Evolutionary conservation across 2,113 vertebrate species (phyloP), one percentile per base, ranked within the genome.

Genomic region (Chaenocephalus aceratus): DNA sequence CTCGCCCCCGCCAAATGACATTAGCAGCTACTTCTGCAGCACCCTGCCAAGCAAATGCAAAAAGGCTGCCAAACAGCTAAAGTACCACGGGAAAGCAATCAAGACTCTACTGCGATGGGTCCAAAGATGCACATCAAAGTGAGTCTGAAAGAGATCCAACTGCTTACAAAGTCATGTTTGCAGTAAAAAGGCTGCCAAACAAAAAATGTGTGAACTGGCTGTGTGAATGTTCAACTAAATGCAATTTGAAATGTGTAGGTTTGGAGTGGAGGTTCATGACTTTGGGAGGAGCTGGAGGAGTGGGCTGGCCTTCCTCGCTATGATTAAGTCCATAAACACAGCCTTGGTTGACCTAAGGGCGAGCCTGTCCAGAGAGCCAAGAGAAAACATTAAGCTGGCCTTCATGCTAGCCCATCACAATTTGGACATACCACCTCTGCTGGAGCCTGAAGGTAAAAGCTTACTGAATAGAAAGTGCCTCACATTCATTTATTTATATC

Each of bases 281-380:
- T 99, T 98, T 59, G 93, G 96, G 5, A 94, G 92, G 89, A 98
- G 97, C 78, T 99, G 97, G 97, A 95, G 94, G 77, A 97, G 95
- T 5, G 97, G 97, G 26, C 88, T 97, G 75, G 96, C 97, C 10
- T 97, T 99, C 89, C 92, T 98, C 71, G 96, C 96, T 0, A 4
- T 97, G 76, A 96, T 99, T 75, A 97, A 97, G 92, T 96, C 96
- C 74, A 95, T 97, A 51, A 94, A 97, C 71, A 95, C 94, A 57
- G 94, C 89, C 70, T 86, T 97, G 85, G 96, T 98, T 41, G 95
- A 98, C 83, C 95, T 97, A 91, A 96, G 94, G 84, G 92, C 91
- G 77, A 96, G 95, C 4, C 90, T 97, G 88, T 94, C 93, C 76
- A 95, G 94, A 87, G 89, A 96, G 0, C 90, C 94, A 9, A 89